Evolutionary conservation across 2,797 vertebrate genomes (phyloP).

Genomic region (Schizothorax lantsangensis): DNA sequence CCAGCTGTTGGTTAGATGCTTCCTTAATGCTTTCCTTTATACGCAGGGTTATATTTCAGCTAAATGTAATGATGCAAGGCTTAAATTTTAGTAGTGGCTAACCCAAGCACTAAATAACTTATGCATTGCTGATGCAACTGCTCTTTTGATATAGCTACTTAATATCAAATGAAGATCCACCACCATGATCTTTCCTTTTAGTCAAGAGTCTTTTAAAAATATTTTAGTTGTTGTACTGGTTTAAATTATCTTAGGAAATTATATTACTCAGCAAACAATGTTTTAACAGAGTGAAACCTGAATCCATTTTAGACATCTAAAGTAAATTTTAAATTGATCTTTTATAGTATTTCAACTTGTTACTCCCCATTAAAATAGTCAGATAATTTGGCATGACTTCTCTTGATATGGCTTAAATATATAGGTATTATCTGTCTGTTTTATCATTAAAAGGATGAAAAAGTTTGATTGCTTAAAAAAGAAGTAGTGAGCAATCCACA

Average conservation of each 20-base stretch:
- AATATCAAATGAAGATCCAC: background rate
- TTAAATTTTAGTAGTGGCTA: background rate
- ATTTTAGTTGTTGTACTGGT: background rate
- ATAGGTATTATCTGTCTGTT: background rate
- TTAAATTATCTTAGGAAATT: background rate
- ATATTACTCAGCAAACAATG: background rate
- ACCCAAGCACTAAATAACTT: background rate
- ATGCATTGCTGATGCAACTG: background rate
- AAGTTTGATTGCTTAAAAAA: background rate
- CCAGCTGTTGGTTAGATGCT: background rate
- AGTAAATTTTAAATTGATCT: too few species aligned
- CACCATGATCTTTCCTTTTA: background rate
- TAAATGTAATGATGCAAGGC: background rate
- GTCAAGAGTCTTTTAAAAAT: background rate
- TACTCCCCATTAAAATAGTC: background rate
- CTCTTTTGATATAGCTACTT: background rate
- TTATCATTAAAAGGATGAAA: background rate
- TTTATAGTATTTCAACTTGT: background rate
- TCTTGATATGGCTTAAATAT: background rate
- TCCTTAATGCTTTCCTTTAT: background rate
- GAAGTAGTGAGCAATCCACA: background rate
- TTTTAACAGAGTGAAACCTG: background rate
- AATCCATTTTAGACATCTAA: background rate
- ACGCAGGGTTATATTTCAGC: background rate
- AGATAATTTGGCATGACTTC: background rate